Evolutionary conservation across 2,888 invertebrate species (phyloP).

Genomic region (Lepidochrysops patricia): DNA sequence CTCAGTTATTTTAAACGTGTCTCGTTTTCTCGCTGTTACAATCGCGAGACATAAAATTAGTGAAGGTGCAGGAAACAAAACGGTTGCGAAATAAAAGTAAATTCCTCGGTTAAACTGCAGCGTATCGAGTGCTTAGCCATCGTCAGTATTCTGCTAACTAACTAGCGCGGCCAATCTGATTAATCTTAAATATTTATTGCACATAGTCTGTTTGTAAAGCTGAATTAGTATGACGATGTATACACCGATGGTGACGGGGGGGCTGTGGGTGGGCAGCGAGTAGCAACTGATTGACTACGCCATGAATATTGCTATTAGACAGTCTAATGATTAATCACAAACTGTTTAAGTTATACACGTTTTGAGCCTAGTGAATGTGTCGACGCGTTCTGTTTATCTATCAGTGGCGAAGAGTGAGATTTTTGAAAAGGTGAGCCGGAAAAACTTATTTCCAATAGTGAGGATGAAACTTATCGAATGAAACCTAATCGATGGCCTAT

Average conservation of each 20-base stretch:
- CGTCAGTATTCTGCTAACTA: constrained; percentile 59
- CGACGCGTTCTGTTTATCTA: background rate
- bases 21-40: background rate
- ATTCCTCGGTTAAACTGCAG: constrained; percentile 28
- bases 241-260: constrained; percentile 64
- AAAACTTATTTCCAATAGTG: too few species aligned
- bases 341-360: constrained; percentile 17
- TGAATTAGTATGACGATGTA: constrained; percentile 71
- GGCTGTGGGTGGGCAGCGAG: constrained; percentile 68
- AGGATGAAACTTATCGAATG: too few species aligned
- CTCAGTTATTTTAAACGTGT: too few species aligned
- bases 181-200: constrained; percentile 74
- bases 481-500: too few species aligned
- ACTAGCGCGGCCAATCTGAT: constrained; percentile 62
- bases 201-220: constrained; percentile 58
- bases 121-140: constrained; percentile 35
- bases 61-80: constrained; percentile 22
- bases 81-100: constrained; percentile 29
- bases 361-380: background rate
- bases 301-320: constrained; percentile 57
- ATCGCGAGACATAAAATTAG: constrained; percentile 3
- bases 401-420: too few species aligned
- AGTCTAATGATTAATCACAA: background rate
- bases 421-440: too few species aligned
- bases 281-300: constrained; percentile 56